phyloP scores from a whole-genome alignment of 1,140 invertebrate species.

The Brachionus manjavacas region DNA sequence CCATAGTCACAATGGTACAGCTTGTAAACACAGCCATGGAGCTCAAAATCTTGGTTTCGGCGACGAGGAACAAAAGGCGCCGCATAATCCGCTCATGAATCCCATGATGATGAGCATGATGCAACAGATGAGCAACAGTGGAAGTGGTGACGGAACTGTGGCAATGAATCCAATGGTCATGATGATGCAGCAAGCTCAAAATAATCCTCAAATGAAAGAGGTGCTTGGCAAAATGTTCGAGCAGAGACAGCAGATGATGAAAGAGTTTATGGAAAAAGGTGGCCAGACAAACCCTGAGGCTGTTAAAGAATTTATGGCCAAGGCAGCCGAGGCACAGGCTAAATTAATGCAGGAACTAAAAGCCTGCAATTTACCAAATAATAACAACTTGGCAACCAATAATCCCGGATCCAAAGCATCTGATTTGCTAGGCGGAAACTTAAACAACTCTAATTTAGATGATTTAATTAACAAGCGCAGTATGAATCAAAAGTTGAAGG shows the following conservation, averaged over 20 bases:
- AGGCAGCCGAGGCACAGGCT: neutral
- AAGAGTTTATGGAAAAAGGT: constrained; percentile 41
- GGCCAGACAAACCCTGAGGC: constrained; percentile 24
- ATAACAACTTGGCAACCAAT: neutral
- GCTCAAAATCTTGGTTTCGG: neutral
- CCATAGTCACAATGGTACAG: neutral
- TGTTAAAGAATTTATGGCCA: constrained; percentile 1
- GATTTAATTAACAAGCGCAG: constrained; percentile 24
- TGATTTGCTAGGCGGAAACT: constrained; percentile 21
- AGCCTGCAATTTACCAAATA: neutral
- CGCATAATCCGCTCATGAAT: neutral
- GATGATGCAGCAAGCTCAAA: constrained; percentile 8
- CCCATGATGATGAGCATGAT: constrained; percentile 27
- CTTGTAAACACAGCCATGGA: constrained; percentile 9
- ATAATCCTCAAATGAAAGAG: constrained; percentile 16
- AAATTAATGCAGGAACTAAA: constrained; percentile 27
- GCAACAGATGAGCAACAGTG: neutral
- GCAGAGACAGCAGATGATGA: neutral
- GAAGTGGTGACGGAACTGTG: neutral
- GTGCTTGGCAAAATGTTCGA: neutral
- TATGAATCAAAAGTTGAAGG: neutral
- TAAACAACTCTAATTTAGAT: neutral
- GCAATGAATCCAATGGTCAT: constrained; percentile 24
- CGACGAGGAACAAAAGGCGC: neutral
- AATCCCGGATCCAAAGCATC: neutral